Conservation (phyloP, 2,113 vertebrate genomes). For the Connochaetes taurinus region DNA sequence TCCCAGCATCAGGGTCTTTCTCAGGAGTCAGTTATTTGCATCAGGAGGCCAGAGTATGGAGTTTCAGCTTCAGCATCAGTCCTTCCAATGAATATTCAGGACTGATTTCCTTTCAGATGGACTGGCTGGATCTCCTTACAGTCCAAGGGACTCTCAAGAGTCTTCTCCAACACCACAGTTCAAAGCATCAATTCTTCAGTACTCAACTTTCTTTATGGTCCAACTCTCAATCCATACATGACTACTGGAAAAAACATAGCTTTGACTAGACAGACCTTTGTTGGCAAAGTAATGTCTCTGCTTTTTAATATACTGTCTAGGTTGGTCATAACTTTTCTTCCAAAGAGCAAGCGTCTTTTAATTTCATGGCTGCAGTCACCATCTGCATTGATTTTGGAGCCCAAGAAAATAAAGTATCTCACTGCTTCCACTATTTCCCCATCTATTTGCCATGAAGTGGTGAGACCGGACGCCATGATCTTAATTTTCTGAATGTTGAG, state of each 20-base stretch:
- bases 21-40: neutral
- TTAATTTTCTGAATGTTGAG: neutral
- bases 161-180: neutral
- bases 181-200: neutral
- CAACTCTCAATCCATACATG: neutral
- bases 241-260: neutral
- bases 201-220: neutral
- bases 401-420: neutral
- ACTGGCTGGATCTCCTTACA: neutral
- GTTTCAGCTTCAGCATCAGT: neutral
- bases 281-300: neutral
- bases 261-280: neutral
- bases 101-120: neutral
- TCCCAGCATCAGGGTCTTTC: neutral
- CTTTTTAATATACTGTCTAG: neutral
- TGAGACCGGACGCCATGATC: fast-evolving
- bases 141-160: neutral
- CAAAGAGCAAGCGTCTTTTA: neutral
- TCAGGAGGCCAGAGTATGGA: neutral
- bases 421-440: neutral
- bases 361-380: neutral
- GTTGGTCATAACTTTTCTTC: neutral
- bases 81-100: neutral
- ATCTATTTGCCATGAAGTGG: neutral
- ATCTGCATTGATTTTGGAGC: neutral